phyloP scores from a whole-genome alignment of 2,797 vertebrate species.

The Spinibarbus caldwelli region DNA sequence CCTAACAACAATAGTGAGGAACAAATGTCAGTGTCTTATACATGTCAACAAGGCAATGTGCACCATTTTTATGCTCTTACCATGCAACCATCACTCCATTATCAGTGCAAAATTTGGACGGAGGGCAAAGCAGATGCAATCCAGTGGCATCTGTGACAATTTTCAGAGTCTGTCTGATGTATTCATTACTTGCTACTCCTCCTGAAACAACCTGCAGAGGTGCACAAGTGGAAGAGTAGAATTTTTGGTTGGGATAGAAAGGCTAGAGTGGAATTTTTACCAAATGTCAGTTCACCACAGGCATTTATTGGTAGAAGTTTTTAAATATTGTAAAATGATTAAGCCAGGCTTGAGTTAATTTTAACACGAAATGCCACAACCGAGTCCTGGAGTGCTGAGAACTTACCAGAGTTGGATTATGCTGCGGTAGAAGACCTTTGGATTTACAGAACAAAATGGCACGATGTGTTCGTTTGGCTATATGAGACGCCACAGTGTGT shows the following conservation, averaged over 20 bases:
- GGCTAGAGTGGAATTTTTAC: not conserved
- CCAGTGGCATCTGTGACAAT: conserved; percentile 79
- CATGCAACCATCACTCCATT: conserved; percentile 98
- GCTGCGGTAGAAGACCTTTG: conserved; percentile 75
- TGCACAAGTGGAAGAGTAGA: not conserved
- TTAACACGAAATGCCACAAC: conserved; percentile 12
- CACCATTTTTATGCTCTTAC: conserved; percentile 69
- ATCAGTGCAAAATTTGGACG: conserved; percentile 90
- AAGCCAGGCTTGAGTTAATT: not conserved
- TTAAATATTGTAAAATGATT: not conserved
- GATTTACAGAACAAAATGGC: conserved; percentile 89
- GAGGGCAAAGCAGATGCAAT: conserved; percentile 86
- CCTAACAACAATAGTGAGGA: conserved; percentile 74
- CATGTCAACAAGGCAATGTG: not conserved
- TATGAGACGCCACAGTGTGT: conserved; percentile 82
- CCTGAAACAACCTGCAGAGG: conserved; percentile 87
- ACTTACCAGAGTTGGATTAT: conserved; percentile 84
- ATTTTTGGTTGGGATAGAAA: not conserved
- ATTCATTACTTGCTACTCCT: conserved; percentile 92
- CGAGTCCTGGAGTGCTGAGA: not conserved
- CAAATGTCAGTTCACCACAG: not conserved
- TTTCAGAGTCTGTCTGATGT: conserved; percentile 82
- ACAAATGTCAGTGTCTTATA: not conserved
- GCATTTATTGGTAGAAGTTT: conserved; percentile 1
- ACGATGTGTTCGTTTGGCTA: conserved; percentile 86